Conservation (phyloP, 2,888 invertebrate genomes). For the Eucera pruinosa region DNA sequence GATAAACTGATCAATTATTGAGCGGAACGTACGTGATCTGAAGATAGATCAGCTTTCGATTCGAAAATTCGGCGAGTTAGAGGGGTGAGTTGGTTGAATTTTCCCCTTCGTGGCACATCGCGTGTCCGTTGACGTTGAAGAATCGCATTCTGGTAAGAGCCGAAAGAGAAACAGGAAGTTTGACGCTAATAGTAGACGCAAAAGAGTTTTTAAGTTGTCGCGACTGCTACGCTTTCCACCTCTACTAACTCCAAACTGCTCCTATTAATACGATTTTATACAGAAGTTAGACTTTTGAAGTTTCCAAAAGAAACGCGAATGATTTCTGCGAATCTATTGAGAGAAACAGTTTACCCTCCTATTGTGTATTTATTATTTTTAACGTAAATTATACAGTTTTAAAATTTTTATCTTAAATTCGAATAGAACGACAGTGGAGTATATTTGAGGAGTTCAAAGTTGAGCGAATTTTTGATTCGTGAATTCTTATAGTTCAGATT, state of each 20-base stretch:
- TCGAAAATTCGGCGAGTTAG: conserved; percentile 48
- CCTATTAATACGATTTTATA: conserved; percentile 57
- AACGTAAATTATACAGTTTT: no score
- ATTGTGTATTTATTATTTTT: not conserved
- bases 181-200: conserved; percentile 52
- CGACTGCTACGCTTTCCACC: conserved; percentile 49
- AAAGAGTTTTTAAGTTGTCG: conserved; percentile 64
- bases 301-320: not conserved
- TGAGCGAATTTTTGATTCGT: no score
- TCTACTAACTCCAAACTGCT: conserved; percentile 49
- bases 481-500: no score
- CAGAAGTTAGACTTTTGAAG: not conserved
- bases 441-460: no score
- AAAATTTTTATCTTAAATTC: no score
- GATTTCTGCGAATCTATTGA: not conserved
- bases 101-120: conserved; percentile 53
- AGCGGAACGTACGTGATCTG: conserved; percentile 47
- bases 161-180: conserved; percentile 47
- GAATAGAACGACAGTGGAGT: no score
- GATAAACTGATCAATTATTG: conserved; percentile 58
- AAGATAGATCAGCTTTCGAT: conserved; percentile 28
- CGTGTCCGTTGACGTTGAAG: conserved; percentile 63
- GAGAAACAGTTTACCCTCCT: not conserved
- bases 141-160: conserved; percentile 57
- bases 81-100: conserved; percentile 54